These are phyloP conservation scores for Hylia prasina DNA, from an alignment of 2,113 vertebrate genomes.

Conservation along the genomic window DNA sequence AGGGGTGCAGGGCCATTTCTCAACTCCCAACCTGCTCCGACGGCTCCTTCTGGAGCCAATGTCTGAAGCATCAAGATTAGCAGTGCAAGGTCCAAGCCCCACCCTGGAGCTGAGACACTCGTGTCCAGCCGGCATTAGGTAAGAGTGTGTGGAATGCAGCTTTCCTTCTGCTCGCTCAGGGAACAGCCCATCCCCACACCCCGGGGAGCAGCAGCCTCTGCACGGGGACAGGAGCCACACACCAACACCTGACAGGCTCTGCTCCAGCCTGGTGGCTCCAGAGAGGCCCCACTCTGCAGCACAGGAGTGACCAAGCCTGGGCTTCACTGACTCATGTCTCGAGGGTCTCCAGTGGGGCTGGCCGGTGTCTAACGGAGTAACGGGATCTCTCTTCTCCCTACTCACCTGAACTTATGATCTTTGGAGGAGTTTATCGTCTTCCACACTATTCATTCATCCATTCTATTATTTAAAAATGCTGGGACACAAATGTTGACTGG, in stretches of 20 bases:
- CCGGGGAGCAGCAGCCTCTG: not conserved
- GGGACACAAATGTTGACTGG: accelerated
- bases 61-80: not conserved
- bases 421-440: not conserved
- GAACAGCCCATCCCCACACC: not conserved
- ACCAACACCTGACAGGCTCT: not conserved
- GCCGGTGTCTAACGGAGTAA: not conserved
- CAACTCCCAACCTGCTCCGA: not conserved
- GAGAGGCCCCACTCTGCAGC: not conserved
- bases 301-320: not conserved
- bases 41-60: not conserved
- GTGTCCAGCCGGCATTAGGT: conserved; percentile 16
- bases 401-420: not conserved
- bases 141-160: conserved; percentile 6
- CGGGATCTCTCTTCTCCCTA: not conserved
- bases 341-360: not conserved
- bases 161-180: not conserved
- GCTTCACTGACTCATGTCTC: not conserved
- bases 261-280: not conserved
- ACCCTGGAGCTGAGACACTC: not conserved
- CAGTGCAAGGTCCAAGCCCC: not conserved
- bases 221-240: not conserved
- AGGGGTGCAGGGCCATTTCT: not conserved
- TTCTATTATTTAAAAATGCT: not conserved
- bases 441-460: not conserved